Evolutionary conservation across 1,140 invertebrate species (phyloP).

Genomic region (Formica selysi): DNA sequence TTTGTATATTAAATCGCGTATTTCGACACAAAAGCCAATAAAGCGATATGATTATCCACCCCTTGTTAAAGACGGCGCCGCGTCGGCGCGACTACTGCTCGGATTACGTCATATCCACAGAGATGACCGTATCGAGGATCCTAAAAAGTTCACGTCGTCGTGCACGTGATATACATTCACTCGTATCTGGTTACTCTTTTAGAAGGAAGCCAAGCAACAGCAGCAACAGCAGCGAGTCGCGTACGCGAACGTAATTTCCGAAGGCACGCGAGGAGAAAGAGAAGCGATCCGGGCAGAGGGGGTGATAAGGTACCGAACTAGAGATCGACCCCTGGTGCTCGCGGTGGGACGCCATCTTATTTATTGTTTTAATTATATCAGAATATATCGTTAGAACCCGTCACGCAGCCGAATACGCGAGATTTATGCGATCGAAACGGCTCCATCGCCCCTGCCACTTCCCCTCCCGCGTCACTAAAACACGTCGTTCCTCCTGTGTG

Average conservation of each 20-base stretch:
- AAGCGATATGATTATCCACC: not conserved
- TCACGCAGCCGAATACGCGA: slow-evolving; percentile 85
- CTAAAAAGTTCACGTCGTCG: slow-evolving; percentile 26
- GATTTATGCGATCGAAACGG: slow-evolving; percentile 83
- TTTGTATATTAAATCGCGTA: too few species aligned
- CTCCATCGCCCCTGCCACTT: slow-evolving; percentile 72
- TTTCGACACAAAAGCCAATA: not conserved
- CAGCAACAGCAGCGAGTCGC: slow-evolving; percentile 31
- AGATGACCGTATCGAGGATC: slow-evolving; percentile 9
- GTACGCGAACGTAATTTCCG: slow-evolving; percentile 55
- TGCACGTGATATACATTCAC: slow-evolving; percentile 31
- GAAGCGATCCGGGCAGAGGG: slow-evolving; percentile 8
- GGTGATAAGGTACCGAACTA: slow-evolving; percentile 64
- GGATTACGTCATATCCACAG: slow-evolving; percentile 22
- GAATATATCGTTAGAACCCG: slow-evolving; percentile 86
- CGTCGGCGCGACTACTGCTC: not conserved
- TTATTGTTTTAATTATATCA: slow-evolving; percentile 87
- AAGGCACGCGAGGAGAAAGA: slow-evolving; percentile 55
- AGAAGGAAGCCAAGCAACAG: slow-evolving; percentile 40
- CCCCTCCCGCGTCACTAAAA: slow-evolving; percentile 13
- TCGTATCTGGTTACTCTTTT: slow-evolving; percentile 46
- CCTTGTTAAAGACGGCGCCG: not conserved
- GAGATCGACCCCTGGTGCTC: slow-evolving; percentile 84
- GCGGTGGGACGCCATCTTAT: slow-evolving; percentile 86
- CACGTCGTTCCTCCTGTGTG: slow-evolving; percentile 43